Base-by-base conservation (phyloP, 1,140 invertebrate species). In the Penaeus indicus region DNA sequence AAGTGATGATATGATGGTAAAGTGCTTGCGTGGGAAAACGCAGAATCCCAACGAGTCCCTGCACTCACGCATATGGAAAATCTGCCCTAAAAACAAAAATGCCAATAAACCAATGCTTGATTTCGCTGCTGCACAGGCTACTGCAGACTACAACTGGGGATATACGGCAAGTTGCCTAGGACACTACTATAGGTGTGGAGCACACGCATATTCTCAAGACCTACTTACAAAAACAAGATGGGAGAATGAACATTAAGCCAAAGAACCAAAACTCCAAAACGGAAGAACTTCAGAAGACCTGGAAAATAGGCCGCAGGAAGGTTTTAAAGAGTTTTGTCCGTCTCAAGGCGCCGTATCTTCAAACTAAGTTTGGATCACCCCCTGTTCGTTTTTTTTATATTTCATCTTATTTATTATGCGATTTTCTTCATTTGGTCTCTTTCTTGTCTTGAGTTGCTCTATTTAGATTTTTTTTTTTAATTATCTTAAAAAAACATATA, bases 71-170 rank as follows among this genome's bases (percentile, higher is more conserved):
- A 64, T 63, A 32, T 83, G 81, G 81, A 83, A 32, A 64, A 25
- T 83, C n/a, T 63, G 32, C 13, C 61, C 81, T 16, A 83, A 83
- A 83, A 5, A 83, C 25, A 83, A 38, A 47, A 64, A 67, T 38
- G 81, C 60, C 22, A 62, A 32, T n/a, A 60, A 13, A 64, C 61
- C 54, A 27, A 63, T 63, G 22, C n/a, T 83, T 1, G 62, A 64
- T 4, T 67, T 83, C 32, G 81, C 81, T 19, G 62, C 61, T n/a
- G 81, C 61, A 61, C 13, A 38, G 16, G 81, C 81, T 19, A 83
- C 64, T 63, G n/a, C 81, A 60, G 64, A 83, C 62, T 83, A 63
- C 25, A 83, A 83, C 47, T 60, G 27, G 32, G 81, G 81, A 18
- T 83, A 83, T 63, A 0, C 27, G 16, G 54, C 1, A 7, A 83